phyloP scores from a whole-genome alignment of 2,113 vertebrate species.

The Poecilia latipinna region DNA sequence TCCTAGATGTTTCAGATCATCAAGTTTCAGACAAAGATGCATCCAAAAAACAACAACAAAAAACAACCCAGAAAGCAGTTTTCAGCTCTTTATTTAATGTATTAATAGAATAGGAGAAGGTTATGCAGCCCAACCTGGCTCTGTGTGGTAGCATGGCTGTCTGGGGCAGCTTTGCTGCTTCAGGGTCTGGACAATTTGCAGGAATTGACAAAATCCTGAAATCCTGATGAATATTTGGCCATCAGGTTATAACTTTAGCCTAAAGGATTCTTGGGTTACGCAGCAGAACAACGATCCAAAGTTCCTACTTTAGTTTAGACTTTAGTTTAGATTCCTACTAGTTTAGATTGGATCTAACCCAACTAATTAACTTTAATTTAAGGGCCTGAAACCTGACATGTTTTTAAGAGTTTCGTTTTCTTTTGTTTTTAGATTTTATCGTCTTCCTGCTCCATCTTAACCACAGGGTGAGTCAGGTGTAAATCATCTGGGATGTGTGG shows the following conservation, averaged over 20 bases:
- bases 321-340: too few species aligned
- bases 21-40: neutral
- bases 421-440: too few species aligned
- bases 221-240: neutral
- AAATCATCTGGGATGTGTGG: too few species aligned
- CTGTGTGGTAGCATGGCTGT: neutral
- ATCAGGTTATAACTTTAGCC: neutral
- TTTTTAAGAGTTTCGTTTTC: too few species aligned
- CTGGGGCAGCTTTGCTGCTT: neutral
- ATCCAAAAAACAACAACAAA: too few species aligned
- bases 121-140: neutral
- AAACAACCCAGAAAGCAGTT: too few species aligned
- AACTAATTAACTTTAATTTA: too few species aligned
- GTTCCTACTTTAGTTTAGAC: neutral
- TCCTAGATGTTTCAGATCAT: neutral
- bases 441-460: too few species aligned
- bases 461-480: too few species aligned
- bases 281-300: neutral
- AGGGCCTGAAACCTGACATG: too few species aligned
- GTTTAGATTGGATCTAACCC: too few species aligned
- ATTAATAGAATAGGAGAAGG: neutral
- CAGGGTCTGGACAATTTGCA: neutral
- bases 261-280: neutral
- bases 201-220: neutral
- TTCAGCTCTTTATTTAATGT: too few species aligned